Conservation (phyloP, 2,888 invertebrate genomes). For the Tenodera sinensis region DNA sequence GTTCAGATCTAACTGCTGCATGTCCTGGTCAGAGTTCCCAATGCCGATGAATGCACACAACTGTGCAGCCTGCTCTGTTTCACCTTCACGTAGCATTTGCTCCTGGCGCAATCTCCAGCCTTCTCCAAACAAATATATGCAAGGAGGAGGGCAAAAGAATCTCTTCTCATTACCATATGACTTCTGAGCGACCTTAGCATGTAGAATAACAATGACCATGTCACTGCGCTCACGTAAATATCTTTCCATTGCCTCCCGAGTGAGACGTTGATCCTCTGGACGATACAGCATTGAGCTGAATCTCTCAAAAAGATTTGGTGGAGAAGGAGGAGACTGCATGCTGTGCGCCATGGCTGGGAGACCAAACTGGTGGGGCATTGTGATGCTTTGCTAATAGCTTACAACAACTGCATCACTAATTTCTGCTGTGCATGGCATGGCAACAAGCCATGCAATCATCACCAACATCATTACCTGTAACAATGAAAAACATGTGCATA, state of each 20-base stretch:
- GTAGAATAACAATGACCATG: constrained; percentile 94
- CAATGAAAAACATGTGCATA: background rate
- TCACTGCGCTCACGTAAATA: constrained; percentile 92
- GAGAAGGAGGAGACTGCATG: constrained; percentile 78
- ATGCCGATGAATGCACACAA: constrained; percentile 99
- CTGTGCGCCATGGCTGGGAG: constrained; percentile 65
- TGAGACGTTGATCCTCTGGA: constrained; percentile 77
- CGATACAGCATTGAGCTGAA: constrained; percentile 50
- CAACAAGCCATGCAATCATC: constrained; percentile 31
- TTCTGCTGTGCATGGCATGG: background rate
- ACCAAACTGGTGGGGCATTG: constrained; percentile 81
- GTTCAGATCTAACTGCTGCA: constrained; percentile 97
- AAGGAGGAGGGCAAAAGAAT: constrained; percentile 99
- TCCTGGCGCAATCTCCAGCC: constrained; percentile 96
- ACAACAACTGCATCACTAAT: background rate
- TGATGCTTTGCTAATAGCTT: constrained; percentile 37
- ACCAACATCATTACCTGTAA: background rate
- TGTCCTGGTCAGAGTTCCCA: constrained; percentile 96
- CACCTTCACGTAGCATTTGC: constrained; percentile 86
- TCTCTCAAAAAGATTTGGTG: constrained; percentile 63
- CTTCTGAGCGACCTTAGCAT: constrained; percentile 99
- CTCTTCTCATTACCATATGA: constrained; percentile 99
- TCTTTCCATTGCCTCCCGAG: constrained; percentile 92
- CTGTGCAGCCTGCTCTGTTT: constrained; percentile 85
- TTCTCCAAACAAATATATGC: constrained; percentile 96